Conservation (phyloP, 2,113 vertebrate species). For the Chrysochloris asiatica region DNA sequence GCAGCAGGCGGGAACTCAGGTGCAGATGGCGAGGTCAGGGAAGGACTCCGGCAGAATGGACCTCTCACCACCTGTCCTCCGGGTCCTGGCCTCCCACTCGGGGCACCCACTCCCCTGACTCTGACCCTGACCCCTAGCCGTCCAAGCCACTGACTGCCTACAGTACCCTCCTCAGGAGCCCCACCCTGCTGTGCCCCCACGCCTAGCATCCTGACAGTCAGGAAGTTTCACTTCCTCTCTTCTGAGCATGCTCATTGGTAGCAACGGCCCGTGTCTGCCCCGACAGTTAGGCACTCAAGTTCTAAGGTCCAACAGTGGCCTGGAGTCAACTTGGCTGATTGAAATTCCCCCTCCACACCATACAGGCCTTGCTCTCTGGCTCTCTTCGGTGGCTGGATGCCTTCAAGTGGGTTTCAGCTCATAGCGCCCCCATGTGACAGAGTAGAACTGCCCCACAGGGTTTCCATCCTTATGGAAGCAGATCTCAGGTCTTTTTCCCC, state of each 20-base stretch:
- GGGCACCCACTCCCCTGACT: not conserved
- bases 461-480: not conserved
- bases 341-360: not conserved
- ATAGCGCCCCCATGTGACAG: not conserved
- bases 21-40: no score
- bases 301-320: no score
- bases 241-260: no score
- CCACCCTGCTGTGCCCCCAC: accelerated
- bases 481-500: not conserved
- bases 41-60: no score
- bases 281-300: no score
- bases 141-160: not conserved
- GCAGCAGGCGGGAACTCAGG: not conserved
- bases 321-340: no score
- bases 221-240: constrained; percentile 13
- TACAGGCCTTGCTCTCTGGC: no score
- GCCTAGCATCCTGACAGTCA: not conserved
- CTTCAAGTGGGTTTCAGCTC: not conserved
- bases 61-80: no score
- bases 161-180: not conserved
- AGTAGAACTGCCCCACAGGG: not conserved
- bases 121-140: no score
- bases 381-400: not conserved
- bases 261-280: no score
- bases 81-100: not conserved